Base-by-base conservation (phyloP, 2,113 vertebrate genomes). In the Serilophus lunatus region DNA sequence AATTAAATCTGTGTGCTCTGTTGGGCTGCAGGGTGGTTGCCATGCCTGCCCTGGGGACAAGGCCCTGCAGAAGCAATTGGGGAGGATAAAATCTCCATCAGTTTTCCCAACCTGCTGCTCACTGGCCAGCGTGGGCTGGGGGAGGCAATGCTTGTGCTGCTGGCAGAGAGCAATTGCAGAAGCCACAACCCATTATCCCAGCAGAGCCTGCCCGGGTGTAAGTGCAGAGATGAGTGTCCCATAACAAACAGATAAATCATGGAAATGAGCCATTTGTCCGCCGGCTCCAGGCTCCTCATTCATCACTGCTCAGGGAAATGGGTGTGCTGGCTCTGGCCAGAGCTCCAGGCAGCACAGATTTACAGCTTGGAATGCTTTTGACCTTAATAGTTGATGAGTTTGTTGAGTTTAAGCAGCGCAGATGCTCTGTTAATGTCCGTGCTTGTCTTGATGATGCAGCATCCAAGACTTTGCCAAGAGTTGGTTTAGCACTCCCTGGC, bases 51-150 rank as follows among this genome's bases (percentile, higher is more conserved):
- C 31, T 26, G 10, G 17, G 38, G 40, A 3, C 6, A 19, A n/a
- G 19, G 26, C 25, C 16, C 17, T 38, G 5, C 26, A 40, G 64
- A 40, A 69, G 45, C 11, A 9, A 26, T 1, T 38, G 49, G 53
- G 35, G 61, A 54, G n/a, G 49, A 22, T 54, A 8, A 53, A 28
- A 40, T 50, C 66, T 53, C 57, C 13, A 3, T 20, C 6, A 47
- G 31, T 36, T 19, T 31, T 53, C 56, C 61, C 18, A n/a, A 0
- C 0, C 38, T 38, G 63, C 47, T 23, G 4, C 31, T 2, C 0
- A 3, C 51, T 63, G 80, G 23, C 28, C 78, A 38, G 3, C 6
- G 1, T 7, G 9, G 36, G 14, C 16, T 22, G 54, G 50, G 60
- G 76, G 75, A 79, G 47, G 26, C 61, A 35, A 38, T 47, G 71